These are phyloP conservation scores for Sebastolobus alascanus DNA, from an alignment of 2,797 vertebrate species.

Conservation along the genomic window DNA sequence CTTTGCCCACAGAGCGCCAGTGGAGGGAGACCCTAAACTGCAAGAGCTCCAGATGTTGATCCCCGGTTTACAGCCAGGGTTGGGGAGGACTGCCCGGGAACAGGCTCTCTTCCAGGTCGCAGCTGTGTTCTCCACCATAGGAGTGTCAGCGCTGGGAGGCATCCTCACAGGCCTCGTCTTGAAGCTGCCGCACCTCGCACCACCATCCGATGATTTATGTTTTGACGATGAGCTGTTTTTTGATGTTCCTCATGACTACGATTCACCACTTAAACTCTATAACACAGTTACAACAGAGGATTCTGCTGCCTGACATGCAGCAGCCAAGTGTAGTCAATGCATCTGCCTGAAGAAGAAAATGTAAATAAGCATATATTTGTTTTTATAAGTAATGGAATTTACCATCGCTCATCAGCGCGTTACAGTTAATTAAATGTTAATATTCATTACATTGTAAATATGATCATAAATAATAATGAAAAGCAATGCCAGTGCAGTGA, in stretches of 20 bases:
- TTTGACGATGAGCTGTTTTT: conserved; percentile 89
- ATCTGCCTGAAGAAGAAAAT: conserved; percentile 2
- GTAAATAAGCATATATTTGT: conserved; percentile 13
- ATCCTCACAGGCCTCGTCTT: conserved; percentile 81
- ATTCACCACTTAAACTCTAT: conserved; percentile 47
- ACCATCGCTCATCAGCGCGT: background rate
- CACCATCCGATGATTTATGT: conserved; percentile 79
- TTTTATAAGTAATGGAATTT: background rate
- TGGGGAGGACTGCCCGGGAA: conserved; percentile 66
- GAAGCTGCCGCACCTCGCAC: conserved; percentile 82
- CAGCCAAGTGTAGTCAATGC: background rate
- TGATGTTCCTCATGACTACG: conserved; percentile 78
- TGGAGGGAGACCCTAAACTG: conserved; percentile 78
- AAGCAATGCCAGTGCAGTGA: background rate
- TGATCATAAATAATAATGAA: background rate
- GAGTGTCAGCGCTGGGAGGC: conserved; percentile 77
- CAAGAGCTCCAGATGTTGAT: conserved; percentile 65
- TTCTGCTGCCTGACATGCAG: conserved; percentile 45
- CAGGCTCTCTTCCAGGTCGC: conserved; percentile 86
- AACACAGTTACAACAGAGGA: conserved; percentile 50
- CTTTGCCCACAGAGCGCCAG: conserved; percentile 75
- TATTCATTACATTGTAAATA: conserved; percentile 16
- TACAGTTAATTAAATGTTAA: conserved; percentile 9
- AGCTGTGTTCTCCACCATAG: conserved; percentile 81
- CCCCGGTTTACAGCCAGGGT: conserved; percentile 45